Evolutionary conservation across 2,888 invertebrate species (phyloP).

Genomic region (Drosophila peninsularis): DNA sequence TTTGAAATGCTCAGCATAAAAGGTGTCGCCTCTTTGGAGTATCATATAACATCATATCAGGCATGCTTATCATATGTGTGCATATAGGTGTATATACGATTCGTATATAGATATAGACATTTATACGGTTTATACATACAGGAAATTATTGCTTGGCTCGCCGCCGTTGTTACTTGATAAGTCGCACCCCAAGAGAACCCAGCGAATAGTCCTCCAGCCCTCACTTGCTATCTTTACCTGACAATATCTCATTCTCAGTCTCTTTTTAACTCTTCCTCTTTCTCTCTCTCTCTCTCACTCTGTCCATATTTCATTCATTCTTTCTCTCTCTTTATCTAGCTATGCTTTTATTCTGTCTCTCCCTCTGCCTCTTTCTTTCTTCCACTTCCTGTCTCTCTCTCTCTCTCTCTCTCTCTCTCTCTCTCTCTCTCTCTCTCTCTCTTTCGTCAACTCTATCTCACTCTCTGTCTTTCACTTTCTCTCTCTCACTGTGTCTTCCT

Average conservation of each 20-base stretch:
- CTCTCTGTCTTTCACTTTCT: no score
- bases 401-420: no score
- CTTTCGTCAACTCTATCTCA: no score
- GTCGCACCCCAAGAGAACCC: background rate
- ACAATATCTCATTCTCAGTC: background rate
- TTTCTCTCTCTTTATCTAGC: no score
- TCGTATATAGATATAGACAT: background rate
- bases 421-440: no score
- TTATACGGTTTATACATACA: background rate
- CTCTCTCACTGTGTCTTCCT: no score
- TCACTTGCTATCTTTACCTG: background rate
- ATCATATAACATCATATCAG: slow-evolving; percentile 45
- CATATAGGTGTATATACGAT: no score
- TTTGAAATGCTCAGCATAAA: slow-evolving; percentile 43
- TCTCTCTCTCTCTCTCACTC: background rate
- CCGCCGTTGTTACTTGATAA: slow-evolving; percentile 41
- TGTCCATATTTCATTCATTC: no score
- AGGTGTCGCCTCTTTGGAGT: slow-evolving; percentile 16
- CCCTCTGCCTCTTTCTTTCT: no score
- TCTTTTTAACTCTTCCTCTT: no score
- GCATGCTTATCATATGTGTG: slow-evolving; percentile 1
- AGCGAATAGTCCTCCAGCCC: background rate
- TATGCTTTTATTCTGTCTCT: no score
- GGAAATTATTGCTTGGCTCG: slow-evolving; percentile 58
- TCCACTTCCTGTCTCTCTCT: no score